phyloP scores from a whole-genome alignment of 2,797 vertebrate genomes.

The Morelia viridis region DNA sequence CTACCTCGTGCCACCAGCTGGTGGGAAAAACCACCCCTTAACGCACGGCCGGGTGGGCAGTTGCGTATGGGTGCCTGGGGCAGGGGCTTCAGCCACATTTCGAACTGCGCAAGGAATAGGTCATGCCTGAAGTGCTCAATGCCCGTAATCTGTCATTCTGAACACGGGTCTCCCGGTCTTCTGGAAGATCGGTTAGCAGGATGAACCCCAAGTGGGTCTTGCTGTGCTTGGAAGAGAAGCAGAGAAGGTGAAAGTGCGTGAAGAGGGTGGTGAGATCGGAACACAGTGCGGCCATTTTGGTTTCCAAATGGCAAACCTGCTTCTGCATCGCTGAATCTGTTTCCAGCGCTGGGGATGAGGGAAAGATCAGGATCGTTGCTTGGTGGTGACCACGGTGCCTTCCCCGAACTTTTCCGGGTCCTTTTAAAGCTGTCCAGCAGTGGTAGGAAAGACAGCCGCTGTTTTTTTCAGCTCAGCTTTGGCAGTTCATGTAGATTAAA shows the following conservation, averaged over 20 bases:
- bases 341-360: background rate
- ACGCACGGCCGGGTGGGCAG: too few relatives aligned
- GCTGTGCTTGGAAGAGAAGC: background rate
- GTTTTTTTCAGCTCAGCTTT: too few relatives aligned
- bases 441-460: background rate
- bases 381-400: background rate
- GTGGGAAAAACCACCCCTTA: background rate
- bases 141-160: background rate
- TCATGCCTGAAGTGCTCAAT: background rate
- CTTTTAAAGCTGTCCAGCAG: background rate
- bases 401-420: background rate
- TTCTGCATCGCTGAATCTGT: background rate
- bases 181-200: background rate
- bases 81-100: background rate
- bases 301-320: background rate
- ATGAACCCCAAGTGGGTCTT: background rate
- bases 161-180: background rate
- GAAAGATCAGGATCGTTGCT: background rate
- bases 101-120: background rate
- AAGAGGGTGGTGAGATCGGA: background rate
- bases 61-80: too few relatives aligned
- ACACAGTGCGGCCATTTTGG: background rate
- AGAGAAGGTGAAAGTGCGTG: background rate
- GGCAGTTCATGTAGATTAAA: background rate
- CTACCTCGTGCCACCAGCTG: too few relatives aligned